Evolutionary conservation across 2,888 invertebrate species (phyloP).

Genomic region (Molorchus minor): DNA sequence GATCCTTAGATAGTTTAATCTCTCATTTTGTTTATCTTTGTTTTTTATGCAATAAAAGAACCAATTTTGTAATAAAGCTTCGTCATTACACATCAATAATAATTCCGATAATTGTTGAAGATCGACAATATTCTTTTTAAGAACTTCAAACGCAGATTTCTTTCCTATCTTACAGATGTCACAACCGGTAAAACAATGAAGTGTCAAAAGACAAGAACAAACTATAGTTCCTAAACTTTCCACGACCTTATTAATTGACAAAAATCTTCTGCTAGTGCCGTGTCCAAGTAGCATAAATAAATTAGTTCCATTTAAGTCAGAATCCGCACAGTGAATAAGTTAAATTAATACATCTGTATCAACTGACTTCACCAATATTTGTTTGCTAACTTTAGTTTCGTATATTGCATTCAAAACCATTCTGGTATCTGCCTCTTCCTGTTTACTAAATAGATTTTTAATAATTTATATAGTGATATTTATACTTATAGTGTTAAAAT

Average conservation of each 20-base stretch:
- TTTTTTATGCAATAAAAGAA: slow-evolving; percentile 25
- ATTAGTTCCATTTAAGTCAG: too few species aligned
- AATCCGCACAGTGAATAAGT: slow-evolving; percentile 21
- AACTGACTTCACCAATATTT: slow-evolving; percentile 26
- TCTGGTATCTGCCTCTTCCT: slow-evolving; percentile 19
- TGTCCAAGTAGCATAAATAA: too few species aligned
- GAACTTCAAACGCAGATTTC: slow-evolving; percentile 22
- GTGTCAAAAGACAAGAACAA: too few species aligned
- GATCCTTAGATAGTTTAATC: slow-evolving; percentile 4
- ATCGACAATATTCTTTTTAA: slow-evolving; percentile 12
- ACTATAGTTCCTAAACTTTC: too few species aligned
- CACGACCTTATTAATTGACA: too few species aligned
- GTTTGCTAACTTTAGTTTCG: slow-evolving; percentile 15
- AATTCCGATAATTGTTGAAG: slow-evolving; percentile 9
- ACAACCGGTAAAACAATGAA: too few species aligned
- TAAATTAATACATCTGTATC: slow-evolving; percentile 28
- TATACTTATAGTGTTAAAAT: too few species aligned
- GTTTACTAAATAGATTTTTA: slow-evolving; percentile 9
- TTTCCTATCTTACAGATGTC: too few species aligned
- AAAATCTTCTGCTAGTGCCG: too few species aligned
- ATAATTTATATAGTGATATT: too few species aligned
- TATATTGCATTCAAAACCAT: slow-evolving; percentile 14
- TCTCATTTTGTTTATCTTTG: slow-evolving; percentile 22
- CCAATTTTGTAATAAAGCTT: slow-evolving; percentile 21
- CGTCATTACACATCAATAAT: slow-evolving; percentile 8